Evolutionary conservation across 2,888 invertebrate species (phyloP), one percentile per base, ranked within the genome.

Genomic region (Andrena camellia): DNA sequence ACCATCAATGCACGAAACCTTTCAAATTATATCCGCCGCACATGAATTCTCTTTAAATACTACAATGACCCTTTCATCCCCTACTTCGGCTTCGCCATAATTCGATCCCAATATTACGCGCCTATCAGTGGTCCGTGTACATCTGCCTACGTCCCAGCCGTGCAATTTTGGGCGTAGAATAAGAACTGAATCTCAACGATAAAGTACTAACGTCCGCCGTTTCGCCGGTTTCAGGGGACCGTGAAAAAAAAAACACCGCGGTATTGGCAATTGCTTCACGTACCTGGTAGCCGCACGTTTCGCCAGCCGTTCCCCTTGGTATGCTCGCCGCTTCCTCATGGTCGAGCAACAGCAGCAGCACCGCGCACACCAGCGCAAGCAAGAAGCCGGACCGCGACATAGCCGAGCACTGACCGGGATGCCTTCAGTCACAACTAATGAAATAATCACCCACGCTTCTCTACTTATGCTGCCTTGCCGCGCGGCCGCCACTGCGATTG

Each of bases 281-380:
- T 86, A 92, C 92, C 82, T 91, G 72, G 63, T 92, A 92, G n/a
- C 88, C 90, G 33, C 91, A 92, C 0, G 74, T 88, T 8, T 80
- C 31, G 1, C 3, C 4, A 1, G n/a, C 7, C 2, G 26, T 31
- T 23, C 3, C 3, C 8, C 2, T 64, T 17, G 79, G 80, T 68
- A 89, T 76, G 10, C 77, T 79, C 2, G 86, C 86, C 0, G 84
- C 78, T 52, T 83, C 29, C 8, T 66, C 48, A 60, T 69, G 23
- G 8, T 2, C 20, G 29, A 63, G 70, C 1, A 81, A 4, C 4
- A 64, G 29, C 1, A 81, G 6, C 4, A 64, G 29, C 29, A 70
- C 23, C 7, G 74, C 10, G 20, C 26, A 69, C 23, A 80, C 13
- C 57, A 81, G 3, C 7, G 63, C 33, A 13, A 79, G n/a, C 29